A percentile compares a stretch with the other conserved stretches of the same genome.
Conservation (phyloP, 2,113 vertebrate genomes). For the Typhlomys cinereus region DNA sequence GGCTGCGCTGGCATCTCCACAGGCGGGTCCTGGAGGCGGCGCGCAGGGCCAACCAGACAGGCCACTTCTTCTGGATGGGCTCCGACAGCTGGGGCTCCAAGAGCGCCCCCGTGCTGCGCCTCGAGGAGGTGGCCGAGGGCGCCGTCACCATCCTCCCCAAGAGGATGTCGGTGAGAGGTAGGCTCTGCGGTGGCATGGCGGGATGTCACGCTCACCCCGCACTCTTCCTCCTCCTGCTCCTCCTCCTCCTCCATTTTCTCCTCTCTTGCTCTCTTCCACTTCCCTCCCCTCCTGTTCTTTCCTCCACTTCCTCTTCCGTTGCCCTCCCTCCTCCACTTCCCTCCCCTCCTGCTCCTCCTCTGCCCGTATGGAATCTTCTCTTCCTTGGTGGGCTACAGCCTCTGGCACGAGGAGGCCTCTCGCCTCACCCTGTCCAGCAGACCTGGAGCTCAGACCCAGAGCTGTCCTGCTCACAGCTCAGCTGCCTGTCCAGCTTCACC, state of each 20-base stretch:
- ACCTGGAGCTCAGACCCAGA: too few relatives aligned
- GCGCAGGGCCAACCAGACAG: constrained; percentile 94
- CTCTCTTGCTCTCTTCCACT: fast-evolving
- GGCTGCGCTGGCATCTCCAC: constrained; percentile 62
- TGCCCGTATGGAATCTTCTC: too few relatives aligned
- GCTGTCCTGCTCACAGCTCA: too few relatives aligned
- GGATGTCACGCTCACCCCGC: fast-evolving
- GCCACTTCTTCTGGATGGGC: constrained; percentile 98
- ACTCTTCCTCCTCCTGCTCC: fast-evolving
- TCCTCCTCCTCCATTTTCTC: not conserved
- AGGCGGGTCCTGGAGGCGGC: constrained; percentile 94
- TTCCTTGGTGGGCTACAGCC: too few relatives aligned
- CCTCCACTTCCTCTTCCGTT: not conserved
- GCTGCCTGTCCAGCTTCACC: too few relatives aligned
- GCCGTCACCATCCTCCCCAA: constrained; percentile 96
- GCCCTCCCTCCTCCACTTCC: not conserved
- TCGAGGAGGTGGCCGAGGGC: constrained; percentile 95
- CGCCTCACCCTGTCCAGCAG: too few relatives aligned
- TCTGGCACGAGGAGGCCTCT: too few relatives aligned
- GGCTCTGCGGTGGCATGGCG: fast-evolving
- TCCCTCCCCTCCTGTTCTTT: not conserved
- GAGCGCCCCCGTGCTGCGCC: constrained; percentile 92
- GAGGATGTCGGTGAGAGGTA: constrained; percentile 94
- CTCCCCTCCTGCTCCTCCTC: not conserved
- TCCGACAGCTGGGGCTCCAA: constrained; percentile 99